Evolutionary conservation across 2,113 vertebrate species (phyloP).

Genomic region (Rousettus leschenaultii): DNA sequence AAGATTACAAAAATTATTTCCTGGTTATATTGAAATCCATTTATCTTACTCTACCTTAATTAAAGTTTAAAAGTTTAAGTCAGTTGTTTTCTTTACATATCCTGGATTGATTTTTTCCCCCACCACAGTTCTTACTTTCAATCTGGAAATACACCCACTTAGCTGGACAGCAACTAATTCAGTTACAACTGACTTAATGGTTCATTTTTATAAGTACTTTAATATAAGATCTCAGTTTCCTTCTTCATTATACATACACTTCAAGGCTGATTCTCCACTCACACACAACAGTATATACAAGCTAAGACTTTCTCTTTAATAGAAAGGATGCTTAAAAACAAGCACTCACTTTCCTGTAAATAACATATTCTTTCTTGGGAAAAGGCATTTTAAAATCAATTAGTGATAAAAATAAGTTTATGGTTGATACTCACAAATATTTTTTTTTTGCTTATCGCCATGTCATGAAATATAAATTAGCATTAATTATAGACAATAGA

Average conservation of each 20-base stretch:
- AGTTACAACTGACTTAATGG: not conserved
- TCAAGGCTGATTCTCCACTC: not conserved
- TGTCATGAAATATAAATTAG: constrained; percentile 40
- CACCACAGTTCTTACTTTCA: not conserved
- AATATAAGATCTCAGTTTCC: not conserved
- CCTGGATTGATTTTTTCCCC: not conserved
- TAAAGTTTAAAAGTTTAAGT: constrained; percentile 35
- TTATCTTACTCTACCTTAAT: constrained; percentile 12
- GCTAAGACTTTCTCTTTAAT: constrained; percentile 2
- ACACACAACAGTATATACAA: not conserved
- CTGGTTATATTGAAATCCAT: constrained; percentile 35
- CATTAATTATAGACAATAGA: not conserved
- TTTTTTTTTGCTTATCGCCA: constrained; percentile 2
- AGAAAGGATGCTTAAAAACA: not conserved
- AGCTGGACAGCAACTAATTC: not conserved
- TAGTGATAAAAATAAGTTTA: not conserved
- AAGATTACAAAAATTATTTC: constrained; percentile 5
- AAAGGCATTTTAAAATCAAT: constrained; percentile 38
- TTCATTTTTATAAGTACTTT: not conserved
- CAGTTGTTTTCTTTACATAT: not conserved
- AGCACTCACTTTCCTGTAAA: not conserved
- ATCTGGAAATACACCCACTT: not conserved
- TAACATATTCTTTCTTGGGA: not conserved
- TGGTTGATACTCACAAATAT: not conserved
- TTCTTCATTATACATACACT: not conserved